Conservation (phyloP, 2,888 invertebrate genomes). For the Euzophera pinguis region DNA sequence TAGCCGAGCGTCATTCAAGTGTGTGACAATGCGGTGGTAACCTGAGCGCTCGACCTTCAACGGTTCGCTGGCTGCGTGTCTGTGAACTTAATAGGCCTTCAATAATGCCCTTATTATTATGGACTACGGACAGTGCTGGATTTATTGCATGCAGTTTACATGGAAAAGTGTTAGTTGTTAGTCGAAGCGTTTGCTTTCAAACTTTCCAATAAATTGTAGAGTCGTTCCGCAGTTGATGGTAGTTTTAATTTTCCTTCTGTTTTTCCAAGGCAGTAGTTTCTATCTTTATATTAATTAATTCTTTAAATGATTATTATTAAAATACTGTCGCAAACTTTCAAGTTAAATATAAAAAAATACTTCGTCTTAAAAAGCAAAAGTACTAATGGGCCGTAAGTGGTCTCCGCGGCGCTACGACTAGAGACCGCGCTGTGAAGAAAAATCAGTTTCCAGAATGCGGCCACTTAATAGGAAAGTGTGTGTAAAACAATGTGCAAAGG, state of each 20-base stretch:
- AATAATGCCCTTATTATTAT: slow-evolving; percentile 37
- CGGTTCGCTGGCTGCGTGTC: slow-evolving; percentile 47
- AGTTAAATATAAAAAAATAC: too few relatives aligned
- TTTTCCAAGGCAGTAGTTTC: too few relatives aligned
- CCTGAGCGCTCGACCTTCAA: slow-evolving; percentile 50
- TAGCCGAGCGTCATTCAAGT: slow-evolving; percentile 19
- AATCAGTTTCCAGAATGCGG: too few relatives aligned
- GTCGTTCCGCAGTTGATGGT: not conserved
- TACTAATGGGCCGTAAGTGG: too few relatives aligned
- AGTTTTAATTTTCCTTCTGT: not conserved
- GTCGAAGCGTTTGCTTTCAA: not conserved
- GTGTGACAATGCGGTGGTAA: slow-evolving; percentile 37
- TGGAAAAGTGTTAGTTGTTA: not conserved
- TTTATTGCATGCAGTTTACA: not conserved
- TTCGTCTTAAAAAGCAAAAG: too few relatives aligned
- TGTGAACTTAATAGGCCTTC: slow-evolving; percentile 48
- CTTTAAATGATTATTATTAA: too few relatives aligned
- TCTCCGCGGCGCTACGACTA: too few relatives aligned
- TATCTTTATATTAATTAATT: too few relatives aligned
- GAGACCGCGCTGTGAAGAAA: too few relatives aligned
- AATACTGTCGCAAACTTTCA: too few relatives aligned
- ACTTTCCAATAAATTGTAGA: not conserved
- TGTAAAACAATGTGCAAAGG: too few relatives aligned
- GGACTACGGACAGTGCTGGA: slow-evolving; percentile 10
- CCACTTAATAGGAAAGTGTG: too few relatives aligned